Evolutionary conservation across 2,113 vertebrate genomes (phyloP).

Genomic region (Lepus timidus): DNA sequence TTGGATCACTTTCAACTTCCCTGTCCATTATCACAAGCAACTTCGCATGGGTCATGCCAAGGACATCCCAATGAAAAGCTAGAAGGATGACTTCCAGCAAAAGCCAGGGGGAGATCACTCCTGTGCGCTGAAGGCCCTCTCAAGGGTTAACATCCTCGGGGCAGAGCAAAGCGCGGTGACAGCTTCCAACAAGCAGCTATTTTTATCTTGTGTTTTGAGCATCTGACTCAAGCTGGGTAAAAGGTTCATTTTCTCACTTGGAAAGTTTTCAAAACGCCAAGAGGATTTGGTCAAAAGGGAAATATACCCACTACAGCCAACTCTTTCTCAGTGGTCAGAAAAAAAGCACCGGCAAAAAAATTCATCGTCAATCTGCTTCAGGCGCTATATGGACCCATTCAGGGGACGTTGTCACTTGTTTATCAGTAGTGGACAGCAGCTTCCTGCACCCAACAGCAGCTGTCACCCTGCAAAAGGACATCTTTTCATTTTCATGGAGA

Average conservation of each 20-base stretch:
- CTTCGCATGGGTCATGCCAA: slow-evolving; percentile 28
- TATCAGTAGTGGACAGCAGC: slow-evolving; percentile 74
- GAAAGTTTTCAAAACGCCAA: slow-evolving; percentile 79
- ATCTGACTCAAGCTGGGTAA: slow-evolving; percentile 73
- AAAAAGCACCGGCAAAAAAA: slow-evolving; percentile 46
- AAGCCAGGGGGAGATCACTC: neutral
- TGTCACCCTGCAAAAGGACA: slow-evolving; percentile 67
- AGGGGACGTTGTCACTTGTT: slow-evolving; percentile 48
- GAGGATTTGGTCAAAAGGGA: slow-evolving; percentile 73
- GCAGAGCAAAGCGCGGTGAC: neutral
- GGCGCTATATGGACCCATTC: slow-evolving; percentile 21
- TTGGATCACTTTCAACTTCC: slow-evolving; percentile 27
- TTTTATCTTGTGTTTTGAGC: slow-evolving; percentile 67
- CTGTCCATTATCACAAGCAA: neutral
- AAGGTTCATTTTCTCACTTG: slow-evolving; percentile 78
- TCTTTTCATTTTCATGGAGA: slow-evolving; percentile 70
- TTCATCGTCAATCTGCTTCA: slow-evolving; percentile 62
- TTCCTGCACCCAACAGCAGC: slow-evolving; percentile 59
- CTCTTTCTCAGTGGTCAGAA: slow-evolving; percentile 59
- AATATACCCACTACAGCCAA: slow-evolving; percentile 54
- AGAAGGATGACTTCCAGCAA: neutral
- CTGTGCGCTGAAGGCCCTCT: neutral
- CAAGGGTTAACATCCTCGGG: neutral
- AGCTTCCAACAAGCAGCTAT: slow-evolving; percentile 35
- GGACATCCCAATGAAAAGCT: neutral